Percentiles rank a stretch among this genome's conserved stretches.
phyloP scores from a whole-genome alignment of 92 coral and sea anemone genomes.

The Epizoanthus ramosus region DNA sequence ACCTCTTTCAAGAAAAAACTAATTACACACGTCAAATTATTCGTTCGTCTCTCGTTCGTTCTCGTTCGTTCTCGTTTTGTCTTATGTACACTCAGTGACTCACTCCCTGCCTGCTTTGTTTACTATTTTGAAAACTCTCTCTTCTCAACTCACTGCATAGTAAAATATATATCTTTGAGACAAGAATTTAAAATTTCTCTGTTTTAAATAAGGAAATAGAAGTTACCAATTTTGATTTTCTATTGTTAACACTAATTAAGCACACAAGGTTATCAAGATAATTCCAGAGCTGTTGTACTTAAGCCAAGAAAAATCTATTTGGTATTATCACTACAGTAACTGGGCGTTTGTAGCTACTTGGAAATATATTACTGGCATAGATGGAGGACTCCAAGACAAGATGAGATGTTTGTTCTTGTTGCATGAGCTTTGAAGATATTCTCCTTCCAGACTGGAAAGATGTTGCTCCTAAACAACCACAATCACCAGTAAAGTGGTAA shows the following conservation, averaged over 20 bases:
- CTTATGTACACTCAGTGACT: slow-evolving; percentile 41
- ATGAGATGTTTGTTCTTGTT: too few species aligned
- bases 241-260: not conserved
- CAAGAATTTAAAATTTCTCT: slow-evolving; percentile 31
- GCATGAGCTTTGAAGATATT: not conserved
- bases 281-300: not conserved
- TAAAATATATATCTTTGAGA: slow-evolving; percentile 39
- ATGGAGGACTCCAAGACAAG: too few species aligned
- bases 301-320: not conserved
- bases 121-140: not conserved
- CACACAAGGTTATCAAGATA: slow-evolving; percentile 16
- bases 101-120: slow-evolving; percentile 10
- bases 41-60: slow-evolving; percentile 28
- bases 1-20: slow-evolving; percentile 1
- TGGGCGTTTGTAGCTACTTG: not conserved
- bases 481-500: not conserved
- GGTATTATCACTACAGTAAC: not conserved
- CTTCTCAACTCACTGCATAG: slow-evolving; percentile 33
- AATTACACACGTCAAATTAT: slow-evolving; percentile 34
- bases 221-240: slow-evolving; percentile 21
- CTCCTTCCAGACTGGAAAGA: not conserved
- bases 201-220: slow-evolving; percentile 21
- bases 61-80: slow-evolving; percentile 38
- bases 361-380: too few species aligned
- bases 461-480: too few species aligned